phyloP scores from a whole-genome alignment of 2,113 vertebrate species.

The Chaetura pelagica region DNA sequence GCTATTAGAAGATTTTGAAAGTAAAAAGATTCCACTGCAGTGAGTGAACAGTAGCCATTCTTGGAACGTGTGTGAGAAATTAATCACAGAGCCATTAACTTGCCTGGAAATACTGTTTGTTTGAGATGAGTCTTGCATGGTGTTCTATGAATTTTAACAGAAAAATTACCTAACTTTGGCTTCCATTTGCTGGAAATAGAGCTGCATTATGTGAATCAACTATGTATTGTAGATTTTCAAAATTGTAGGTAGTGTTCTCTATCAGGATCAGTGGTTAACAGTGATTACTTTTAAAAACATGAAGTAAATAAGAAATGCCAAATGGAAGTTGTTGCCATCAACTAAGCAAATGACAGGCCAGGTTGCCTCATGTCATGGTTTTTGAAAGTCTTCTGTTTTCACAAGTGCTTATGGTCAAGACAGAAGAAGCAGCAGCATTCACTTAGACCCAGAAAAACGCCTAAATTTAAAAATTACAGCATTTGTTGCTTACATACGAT shows the following conservation, averaged over 20 bases:
- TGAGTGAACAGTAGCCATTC: conserved; percentile 86
- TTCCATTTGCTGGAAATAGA: neutral
- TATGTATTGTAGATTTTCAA: neutral
- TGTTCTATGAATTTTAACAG: conserved; percentile 67
- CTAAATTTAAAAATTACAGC: neutral
- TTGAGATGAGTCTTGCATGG: conserved; percentile 61
- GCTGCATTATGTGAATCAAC: neutral
- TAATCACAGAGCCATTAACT: conserved; percentile 71
- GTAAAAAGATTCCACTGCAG: conserved; percentile 91
- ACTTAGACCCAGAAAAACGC: neutral
- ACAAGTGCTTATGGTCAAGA: neutral
- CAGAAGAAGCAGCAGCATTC: neutral
- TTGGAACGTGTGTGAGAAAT: conserved; percentile 69
- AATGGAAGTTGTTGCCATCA: neutral
- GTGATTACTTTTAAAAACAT: neutral
- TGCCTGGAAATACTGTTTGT: conserved; percentile 39
- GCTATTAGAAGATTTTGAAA: conserved; percentile 98
- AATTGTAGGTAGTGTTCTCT: neutral
- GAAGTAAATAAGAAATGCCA: neutral
- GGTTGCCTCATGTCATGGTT: neutral
- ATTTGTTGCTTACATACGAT: neutral
- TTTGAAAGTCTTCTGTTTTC: neutral
- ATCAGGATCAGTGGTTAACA: neutral
- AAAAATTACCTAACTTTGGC: neutral
- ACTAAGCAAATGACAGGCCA: neutral